Evolutionary conservation across 2,888 invertebrate genomes (phyloP), one percentile per base, ranked within the genome.

Genomic region (Nephrotoma appendiculata): DNA sequence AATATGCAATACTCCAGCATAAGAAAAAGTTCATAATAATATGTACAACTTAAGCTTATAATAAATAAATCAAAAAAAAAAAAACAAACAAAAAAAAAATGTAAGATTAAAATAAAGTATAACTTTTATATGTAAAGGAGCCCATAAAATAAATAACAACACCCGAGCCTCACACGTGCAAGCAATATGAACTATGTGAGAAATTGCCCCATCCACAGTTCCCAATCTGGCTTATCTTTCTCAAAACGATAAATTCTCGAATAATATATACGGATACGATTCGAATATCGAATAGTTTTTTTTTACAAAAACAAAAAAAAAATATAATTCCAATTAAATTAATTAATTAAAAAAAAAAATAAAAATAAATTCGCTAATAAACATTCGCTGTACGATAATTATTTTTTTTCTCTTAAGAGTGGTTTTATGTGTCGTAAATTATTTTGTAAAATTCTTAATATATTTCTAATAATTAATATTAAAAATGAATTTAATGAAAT

Each of bases 201-300:
- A 94, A 94, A 42, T 91, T 94, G 94, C 94, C 94, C 94, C 94
- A 94, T 94, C 94, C 94, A 94, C 94, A 94, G 94, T 94, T 94
- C 94, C 95, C 95, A 95, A 95, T 95, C 95, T 95, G 95, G 93
- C 93, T 92, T 88, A 88, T 88, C 88, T 88, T 89, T 89, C 89
- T 89, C 89, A 86, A 85, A 42, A 84, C 41, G 41, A 15, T 41
- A 83, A 48, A 86, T 31, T 71, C 31, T 71, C 71, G 71, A 71
- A 31, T 31, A 31, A 71, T 31, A 71, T 31, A 71, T 31, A 71
- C 71, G 71, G 71, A 71, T 71, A 71, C 31, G 71, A 71, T 71
- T 71, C 71, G 71, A 71, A 31, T 71, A 71, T 71, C 71, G 71
- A 71, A 31, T 31, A 71, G 71, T 71, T 71, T 71, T 57, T 71